These are phyloP conservation scores for Drosophila tani DNA, from an alignment of 1,140 invertebrate genomes.

Conservation along the genomic window DNA sequence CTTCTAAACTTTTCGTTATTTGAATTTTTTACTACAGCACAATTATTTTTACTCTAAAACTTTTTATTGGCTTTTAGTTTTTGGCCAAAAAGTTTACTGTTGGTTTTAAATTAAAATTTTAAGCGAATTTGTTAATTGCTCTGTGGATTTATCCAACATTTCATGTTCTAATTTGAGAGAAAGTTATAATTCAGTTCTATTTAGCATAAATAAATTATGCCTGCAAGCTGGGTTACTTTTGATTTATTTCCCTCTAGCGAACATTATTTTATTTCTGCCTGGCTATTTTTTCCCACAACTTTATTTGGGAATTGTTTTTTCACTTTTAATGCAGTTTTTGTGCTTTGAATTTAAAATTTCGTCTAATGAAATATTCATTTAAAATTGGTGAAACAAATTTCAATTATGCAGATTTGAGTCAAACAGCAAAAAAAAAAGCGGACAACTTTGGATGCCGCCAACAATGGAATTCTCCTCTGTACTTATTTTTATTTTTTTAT, in stretches of 20 bases:
- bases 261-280: conserved; percentile 17
- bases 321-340: conserved; percentile 41
- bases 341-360: conserved; percentile 63
- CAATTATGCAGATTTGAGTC: conserved; percentile 70
- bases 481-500: conserved; percentile 1
- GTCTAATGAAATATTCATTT: conserved; percentile 75
- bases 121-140: conserved; percentile 12
- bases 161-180: conserved; percentile 1
- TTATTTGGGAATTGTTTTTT: background rate
- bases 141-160: background rate
- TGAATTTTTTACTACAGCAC: background rate
- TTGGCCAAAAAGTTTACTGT: background rate
- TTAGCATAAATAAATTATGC: conserved; percentile 30
- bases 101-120: conserved; percentile 7
- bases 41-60: conserved; percentile 8
- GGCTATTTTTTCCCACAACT: too few relatives aligned
- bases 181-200: background rate
- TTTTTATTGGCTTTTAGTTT: conserved; percentile 10
- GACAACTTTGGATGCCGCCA: conserved; percentile 17
- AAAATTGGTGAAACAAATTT: conserved; percentile 69
- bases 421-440: conserved; percentile 19
- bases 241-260: conserved; percentile 19
- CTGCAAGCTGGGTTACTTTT: conserved; percentile 1
- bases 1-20: background rate
- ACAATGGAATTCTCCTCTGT: conserved; percentile 25